Evolutionary conservation across 2,888 invertebrate genomes (phyloP), one percentile per base, ranked within the genome.

Genomic region (Nudaria mundana): DNA sequence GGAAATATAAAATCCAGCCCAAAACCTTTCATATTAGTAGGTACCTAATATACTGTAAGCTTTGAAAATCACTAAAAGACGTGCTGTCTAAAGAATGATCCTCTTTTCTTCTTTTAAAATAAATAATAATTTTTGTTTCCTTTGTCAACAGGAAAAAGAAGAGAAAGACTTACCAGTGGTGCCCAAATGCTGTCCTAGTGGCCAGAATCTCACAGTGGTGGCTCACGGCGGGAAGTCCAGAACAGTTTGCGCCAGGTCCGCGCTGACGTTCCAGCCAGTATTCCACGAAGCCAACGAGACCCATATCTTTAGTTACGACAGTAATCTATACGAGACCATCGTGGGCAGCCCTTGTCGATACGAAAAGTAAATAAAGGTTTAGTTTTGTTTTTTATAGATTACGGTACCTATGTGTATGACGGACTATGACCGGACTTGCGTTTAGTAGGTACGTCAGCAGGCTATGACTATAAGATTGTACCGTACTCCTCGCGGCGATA

Each of bases 321-420:
- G 70, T 52, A 84, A 87, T 32, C 71, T 81, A 15, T 91, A 90
- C 56, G 86, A 91, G 47, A 90, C 91, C 1, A 79, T 91, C 30
- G 82, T 91, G 30, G 91, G 91, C 13, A 89, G 88, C 57, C 91
- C 91, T 30, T 92, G 92, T 66, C 63, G 58, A 49, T 82, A 86
- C 62, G 88, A 87, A 66, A 91, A 85, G 91, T 91, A 64, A 52
- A 49, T 65, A 57, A 48, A 56, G 44, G 52, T 52, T 53, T 48
- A 32, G 3, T 37, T 37, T 37, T 26, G 16, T 32, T 18, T 31
- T n/a, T 6, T 25, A 15, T 26, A 40, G 22, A 15, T n/a, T 13
- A n/a, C n/a, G n/a, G n/a, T n/a, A n/a, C n/a, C n/a, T n/a, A n/a
- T n/a, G n/a, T n/a, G n/a, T n/a, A n/a, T n/a, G n/a, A n/a, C n/a